Base-by-base conservation (phyloP, 2,113 vertebrate species). In the Pterocles burchelli region DNA sequence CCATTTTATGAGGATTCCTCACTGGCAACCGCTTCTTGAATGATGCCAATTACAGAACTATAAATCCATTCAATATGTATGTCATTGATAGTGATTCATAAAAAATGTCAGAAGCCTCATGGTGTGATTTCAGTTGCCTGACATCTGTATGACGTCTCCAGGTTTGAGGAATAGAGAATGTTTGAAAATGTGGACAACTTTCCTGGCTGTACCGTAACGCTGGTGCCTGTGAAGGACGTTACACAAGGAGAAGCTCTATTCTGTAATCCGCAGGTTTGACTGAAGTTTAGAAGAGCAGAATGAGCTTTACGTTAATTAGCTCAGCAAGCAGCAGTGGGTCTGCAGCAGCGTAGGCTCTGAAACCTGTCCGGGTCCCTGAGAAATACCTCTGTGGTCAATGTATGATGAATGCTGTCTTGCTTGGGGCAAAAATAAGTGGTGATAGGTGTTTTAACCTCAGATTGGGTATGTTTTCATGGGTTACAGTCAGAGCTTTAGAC, bases 201-300 rank as follows among this genome's bases (percentile, higher is more conserved):
- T 70, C 20, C 7, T 70, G 34, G 22, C 17, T 73, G 16, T 73
- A 45, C 45, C 0, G 0, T 61, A 38, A 54, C 34, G 0, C 2
- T 77, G 11, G 15, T 65, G 33, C 33, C 34, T 38, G 21, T 61
- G 48, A 43, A 81, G 58, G 68, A n/a, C 9, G 4, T 58, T 70
- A 13, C 28, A 36, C 17, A 41, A 70, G 33, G 57, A 83, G 21
- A 70, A 73, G 14, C 7, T 89, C 15, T 79, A 6, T 17, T 70
- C 31, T 55, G 76, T 52, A 72, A 2, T 71, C 21, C 0, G 2
- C 65, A 71, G 22, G 17, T 29, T 66, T 93, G 22, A n/a, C 17
- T 77, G 58, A 72, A 61, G 28, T 33, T 73, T 79, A 67, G 57
- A 67, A 26, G 13, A 83, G 17, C 13, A 77, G 34, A 67, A 61